Evolutionary conservation across 1,140 invertebrate genomes (phyloP), one percentile per base, ranked within the genome.

Genomic region (Heliconius melpomene): DNA sequence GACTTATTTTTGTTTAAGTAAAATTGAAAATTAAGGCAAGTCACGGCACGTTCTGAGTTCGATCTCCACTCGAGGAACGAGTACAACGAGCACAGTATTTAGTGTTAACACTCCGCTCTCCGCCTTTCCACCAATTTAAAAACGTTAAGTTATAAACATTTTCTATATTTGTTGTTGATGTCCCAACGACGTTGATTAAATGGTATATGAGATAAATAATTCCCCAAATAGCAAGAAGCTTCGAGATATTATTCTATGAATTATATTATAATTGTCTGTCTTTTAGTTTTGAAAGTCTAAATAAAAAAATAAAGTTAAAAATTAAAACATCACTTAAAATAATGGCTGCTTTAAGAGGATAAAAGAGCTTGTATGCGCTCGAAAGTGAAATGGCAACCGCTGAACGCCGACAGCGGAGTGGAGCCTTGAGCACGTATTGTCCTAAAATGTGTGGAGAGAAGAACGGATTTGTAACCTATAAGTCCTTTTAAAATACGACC

Each of bases 251-350:
- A 50, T 50, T 50, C 16, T 50, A 5, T 18, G 5, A 13, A 50
- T 18, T 50, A 50, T 50, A 18, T 50, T 6, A 50, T 50, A 50
- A 50, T 16, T 13, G 5, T 50, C 5, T 16, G 50, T 16, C 7
- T n/a, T n/a, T n/a, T n/a, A n/a, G n/a, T 16, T 66, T 29, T 7
- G n/a, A 57, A 23, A 8, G 20, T 23, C 29, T 26, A 66, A 26
- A 29, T 66, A 13, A 5, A 66, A 3, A n/a, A 66, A 66, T 66
- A 29, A 66, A 66, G n/a, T 57, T 2, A 23, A 23, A 23, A 29
- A 66, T 66, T 66, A 66, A 60, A 60, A 60, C 9, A 60, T 60
- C 60, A 66, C 26, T 66, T 29, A 29, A 66, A 66, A 66, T 66
- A 66, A 26, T 66, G 26, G 60, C 60, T 66, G 26, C 11, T 29